Percentiles rank a stretch among this genome's conserved stretches.
Conservation (phyloP, 2,113 vertebrate species). For the Willisornis vidua region DNA sequence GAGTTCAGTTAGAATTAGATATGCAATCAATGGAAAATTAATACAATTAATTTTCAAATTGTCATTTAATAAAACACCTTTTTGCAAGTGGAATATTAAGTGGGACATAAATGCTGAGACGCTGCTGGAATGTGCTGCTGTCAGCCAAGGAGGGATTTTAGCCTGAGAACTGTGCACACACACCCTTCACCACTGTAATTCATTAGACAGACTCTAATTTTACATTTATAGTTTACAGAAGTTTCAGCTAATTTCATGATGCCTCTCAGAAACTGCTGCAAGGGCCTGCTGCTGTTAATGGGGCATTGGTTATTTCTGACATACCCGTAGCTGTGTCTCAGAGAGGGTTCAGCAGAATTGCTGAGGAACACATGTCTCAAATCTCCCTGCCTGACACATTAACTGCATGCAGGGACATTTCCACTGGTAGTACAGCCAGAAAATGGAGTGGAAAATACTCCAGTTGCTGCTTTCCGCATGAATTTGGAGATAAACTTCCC, state of each 20-base stretch:
- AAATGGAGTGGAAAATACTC: background rate
- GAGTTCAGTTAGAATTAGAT: constrained; percentile 13
- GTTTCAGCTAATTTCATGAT: background rate
- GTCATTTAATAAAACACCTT: constrained; percentile 5
- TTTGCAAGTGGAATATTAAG: background rate
- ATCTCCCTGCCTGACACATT: background rate
- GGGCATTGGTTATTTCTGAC: background rate
- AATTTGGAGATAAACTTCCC: background rate
- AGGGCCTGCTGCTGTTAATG: background rate
- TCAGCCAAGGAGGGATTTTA: background rate
- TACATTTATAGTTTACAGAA: constrained; percentile 12
- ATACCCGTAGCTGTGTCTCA: background rate
- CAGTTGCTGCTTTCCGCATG: background rate
- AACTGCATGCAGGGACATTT: background rate
- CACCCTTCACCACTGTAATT: background rate
- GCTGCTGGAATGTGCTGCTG: background rate
- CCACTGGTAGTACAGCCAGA: background rate
- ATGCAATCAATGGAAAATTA: constrained; percentile 20
- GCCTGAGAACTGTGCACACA: background rate
- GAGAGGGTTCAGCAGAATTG: background rate
- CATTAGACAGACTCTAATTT: background rate
- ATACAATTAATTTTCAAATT: constrained; percentile 23
- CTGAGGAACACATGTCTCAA: background rate
- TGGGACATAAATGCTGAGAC: accelerated
- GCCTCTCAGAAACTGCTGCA: background rate